A percentile compares a stretch with the other conserved stretches of the same genome.
phyloP scores from a whole-genome alignment of 1,140 invertebrate genomes.

The Drosophila malerkotliana region DNA sequence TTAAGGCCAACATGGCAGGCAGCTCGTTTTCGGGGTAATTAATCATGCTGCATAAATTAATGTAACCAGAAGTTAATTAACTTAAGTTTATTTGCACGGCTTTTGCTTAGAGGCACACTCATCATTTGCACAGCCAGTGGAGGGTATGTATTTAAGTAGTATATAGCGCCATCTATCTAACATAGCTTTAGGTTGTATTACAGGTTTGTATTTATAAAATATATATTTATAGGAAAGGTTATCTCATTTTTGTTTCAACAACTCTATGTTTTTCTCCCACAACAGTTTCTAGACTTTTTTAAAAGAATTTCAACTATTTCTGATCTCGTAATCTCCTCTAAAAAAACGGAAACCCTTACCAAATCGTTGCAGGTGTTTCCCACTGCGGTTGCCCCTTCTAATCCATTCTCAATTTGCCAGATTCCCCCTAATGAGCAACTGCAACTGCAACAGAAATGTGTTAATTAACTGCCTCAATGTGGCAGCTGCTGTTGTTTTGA shows the following conservation, averaged over 20 bases:
- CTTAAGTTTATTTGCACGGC: conserved; percentile 75
- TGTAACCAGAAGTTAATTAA: conserved; percentile 79
- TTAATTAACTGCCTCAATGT: conserved; percentile 63
- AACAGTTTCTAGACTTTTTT: background rate
- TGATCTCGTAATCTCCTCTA: background rate
- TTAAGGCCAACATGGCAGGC: conserved; percentile 50
- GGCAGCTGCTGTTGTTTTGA: conserved; percentile 57
- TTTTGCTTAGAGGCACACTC: conserved; percentile 46
- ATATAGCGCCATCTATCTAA: conserved; percentile 4
- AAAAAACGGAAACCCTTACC: background rate
- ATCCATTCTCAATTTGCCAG: conserved; percentile 34
- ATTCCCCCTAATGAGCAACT: conserved; percentile 33
- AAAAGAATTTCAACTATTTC: background rate
- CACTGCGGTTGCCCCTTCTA: conserved; percentile 7
- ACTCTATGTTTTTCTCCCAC: background rate
- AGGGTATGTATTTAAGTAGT: background rate
- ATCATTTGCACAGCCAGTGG: conserved; percentile 25
- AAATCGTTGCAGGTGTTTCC: conserved; percentile 21
- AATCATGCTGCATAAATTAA: conserved; percentile 79
- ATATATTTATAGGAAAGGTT: too few species aligned
- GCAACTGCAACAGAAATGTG: conserved; percentile 47
- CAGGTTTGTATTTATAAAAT: background rate
- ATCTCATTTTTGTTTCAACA: too few species aligned
- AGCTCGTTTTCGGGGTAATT: conserved; percentile 63
- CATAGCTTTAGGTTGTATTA: background rate